Percentiles rank a stretch among this genome's conserved stretches.
Evolutionary conservation across 2,797 vertebrate species (phyloP).

Genomic region (Centropyge bicolor): DNA sequence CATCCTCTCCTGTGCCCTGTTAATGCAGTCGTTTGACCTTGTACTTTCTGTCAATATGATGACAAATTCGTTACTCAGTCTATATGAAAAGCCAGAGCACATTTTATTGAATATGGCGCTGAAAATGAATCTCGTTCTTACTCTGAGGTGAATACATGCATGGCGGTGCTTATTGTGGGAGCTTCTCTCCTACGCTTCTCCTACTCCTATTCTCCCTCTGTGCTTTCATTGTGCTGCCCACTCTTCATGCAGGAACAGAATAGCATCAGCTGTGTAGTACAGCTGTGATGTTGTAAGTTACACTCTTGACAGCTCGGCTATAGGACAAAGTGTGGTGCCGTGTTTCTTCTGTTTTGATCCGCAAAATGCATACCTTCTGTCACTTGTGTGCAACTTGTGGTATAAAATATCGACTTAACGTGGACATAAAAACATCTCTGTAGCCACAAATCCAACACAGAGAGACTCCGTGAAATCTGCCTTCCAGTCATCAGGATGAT

Average conservation of each 20-base stretch:
- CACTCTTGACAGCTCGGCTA: constrained; percentile 22
- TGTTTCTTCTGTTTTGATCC: constrained; percentile 18
- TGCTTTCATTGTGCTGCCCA: constrained; percentile 62
- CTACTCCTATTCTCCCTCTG: constrained; percentile 37
- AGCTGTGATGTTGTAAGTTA: constrained; percentile 40
- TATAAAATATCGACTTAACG: neutral
- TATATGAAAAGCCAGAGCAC: constrained; percentile 23
- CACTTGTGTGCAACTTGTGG: neutral
- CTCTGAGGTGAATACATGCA: constrained; percentile 34
- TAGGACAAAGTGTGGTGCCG: constrained; percentile 7
- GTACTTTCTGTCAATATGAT: constrained; percentile 33
- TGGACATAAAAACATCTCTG: neutral
- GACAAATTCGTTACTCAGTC: constrained; percentile 33
- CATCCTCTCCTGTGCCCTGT: constrained; percentile 2
- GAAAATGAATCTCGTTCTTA: constrained; percentile 32
- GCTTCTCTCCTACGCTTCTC: constrained; percentile 67
- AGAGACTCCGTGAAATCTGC: neutral
- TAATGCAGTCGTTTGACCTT: constrained; percentile 36
- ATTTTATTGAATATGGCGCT: constrained; percentile 46
- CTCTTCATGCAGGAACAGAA: constrained; percentile 54
- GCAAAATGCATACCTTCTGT: constrained; percentile 15
- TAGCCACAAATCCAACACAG: neutral
- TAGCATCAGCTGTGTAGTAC: constrained; percentile 47
- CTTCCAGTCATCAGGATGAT: too few relatives aligned
- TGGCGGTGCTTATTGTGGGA: constrained; percentile 42